Percentiles rank a stretch among this genome's conserved stretches.
Conservation (phyloP, 2,797 vertebrate genomes). For the Darevskia nairensis region DNA sequence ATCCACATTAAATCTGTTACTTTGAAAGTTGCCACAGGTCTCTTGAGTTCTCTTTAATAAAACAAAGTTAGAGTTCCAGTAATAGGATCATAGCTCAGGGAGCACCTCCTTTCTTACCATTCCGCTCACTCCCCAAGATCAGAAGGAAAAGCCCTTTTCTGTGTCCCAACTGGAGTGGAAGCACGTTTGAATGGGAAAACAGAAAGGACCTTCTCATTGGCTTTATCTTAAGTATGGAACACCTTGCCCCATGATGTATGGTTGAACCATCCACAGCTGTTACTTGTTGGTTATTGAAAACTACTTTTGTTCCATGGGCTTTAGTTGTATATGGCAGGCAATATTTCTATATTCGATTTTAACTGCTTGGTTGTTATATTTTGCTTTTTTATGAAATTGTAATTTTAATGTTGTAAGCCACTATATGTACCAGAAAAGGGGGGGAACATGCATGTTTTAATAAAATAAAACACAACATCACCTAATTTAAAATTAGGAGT, state of each 20-base stretch:
- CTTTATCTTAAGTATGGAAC: neutral
- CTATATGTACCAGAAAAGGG: too few relatives aligned
- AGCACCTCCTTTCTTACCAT: too few relatives aligned
- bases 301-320: neutral
- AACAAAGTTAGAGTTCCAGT: neutral
- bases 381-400: neutral
- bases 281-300: neutral
- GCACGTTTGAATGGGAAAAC: neutral
- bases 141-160: neutral
- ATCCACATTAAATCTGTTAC: too few relatives aligned
- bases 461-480: neutral
- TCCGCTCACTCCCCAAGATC: neutral
- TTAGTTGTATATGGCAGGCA: neutral
- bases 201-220: neutral
- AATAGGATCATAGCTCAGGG: neutral
- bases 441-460: too few relatives aligned
- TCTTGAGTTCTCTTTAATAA: neutral
- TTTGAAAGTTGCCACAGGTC: too few relatives aligned
- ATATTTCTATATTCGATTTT: neutral
- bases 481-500: slow-evolving; percentile 13
- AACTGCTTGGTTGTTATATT: neutral
- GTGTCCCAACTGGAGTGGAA: neutral
- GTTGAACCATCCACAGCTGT: neutral
- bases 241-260: neutral
- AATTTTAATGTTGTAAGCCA: too few relatives aligned